A percentile compares a stretch with the other conserved stretches of the same genome.
Evolutionary conservation across 2,888 invertebrate genomes (phyloP).

Genomic region (Strigamia transsilvanica): DNA sequence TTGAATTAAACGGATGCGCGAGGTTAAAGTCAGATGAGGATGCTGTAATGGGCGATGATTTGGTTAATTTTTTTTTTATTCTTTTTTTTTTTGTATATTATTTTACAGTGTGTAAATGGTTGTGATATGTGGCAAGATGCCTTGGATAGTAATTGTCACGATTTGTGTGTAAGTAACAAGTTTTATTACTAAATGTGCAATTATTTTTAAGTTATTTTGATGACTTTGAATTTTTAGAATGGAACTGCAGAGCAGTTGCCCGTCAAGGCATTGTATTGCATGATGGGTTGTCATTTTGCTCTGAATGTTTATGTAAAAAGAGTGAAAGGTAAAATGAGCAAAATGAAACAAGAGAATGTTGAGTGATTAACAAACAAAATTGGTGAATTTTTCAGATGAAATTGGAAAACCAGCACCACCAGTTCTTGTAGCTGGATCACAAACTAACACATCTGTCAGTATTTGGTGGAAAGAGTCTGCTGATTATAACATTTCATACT

Average conservation of each 20-base stretch:
- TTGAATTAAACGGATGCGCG: slow-evolving; percentile 35
- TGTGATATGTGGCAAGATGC: slow-evolving; percentile 82
- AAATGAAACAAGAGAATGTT: not conserved
- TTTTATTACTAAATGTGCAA: not conserved
- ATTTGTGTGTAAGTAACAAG: slow-evolving; percentile 81
- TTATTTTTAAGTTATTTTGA: slow-evolving; percentile 11
- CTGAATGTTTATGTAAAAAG: slow-evolving; percentile 77
- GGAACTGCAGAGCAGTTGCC: slow-evolving; percentile 50
- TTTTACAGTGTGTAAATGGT: slow-evolving; percentile 77
- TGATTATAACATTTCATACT: slow-evolving; percentile 64
- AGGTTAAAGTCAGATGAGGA: slow-evolving; percentile 21
- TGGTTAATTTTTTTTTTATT: slow-evolving; percentile 7
- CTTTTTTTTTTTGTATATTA: slow-evolving; percentile 60
- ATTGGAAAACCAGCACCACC: slow-evolving; percentile 78
- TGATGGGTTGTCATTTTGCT: slow-evolving; percentile 83
- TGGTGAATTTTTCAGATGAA: slow-evolving; percentile 66
- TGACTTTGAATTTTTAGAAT: slow-evolving; percentile 11
- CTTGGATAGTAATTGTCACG: slow-evolving; percentile 78
- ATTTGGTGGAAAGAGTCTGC: slow-evolving; percentile 75
- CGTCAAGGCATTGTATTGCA: slow-evolving; percentile 75
- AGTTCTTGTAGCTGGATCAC: slow-evolving; percentile 78
- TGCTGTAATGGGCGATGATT: slow-evolving; percentile 10
- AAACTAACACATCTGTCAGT: slow-evolving; percentile 80
- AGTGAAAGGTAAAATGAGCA: slow-evolving; percentile 70
- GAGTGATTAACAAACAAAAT: not conserved